Conservation (phyloP, 37 sponge, comb jelly and placozoan species). For the Cliona cf. orientalis region DNA sequence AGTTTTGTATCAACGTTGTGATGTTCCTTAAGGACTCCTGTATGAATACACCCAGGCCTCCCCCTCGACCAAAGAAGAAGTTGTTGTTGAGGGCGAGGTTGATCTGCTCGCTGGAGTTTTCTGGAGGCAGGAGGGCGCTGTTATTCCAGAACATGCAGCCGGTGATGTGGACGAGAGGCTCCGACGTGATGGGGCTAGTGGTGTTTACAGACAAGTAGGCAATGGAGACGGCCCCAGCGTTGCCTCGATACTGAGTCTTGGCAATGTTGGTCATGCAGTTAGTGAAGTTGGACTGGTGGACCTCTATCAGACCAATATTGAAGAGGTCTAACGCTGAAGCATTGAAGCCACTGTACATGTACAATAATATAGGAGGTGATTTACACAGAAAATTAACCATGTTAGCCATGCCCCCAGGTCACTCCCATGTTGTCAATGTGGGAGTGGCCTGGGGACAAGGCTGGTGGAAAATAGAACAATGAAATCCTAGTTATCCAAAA, state of each 20-base stretch:
- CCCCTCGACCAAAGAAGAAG: conserved; percentile 58
- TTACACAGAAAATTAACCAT: background rate
- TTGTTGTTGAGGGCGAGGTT: conserved; percentile 21
- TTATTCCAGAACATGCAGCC: conserved; percentile 21
- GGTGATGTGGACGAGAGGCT: background rate
- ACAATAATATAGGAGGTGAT: background rate
- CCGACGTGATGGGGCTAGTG: background rate
- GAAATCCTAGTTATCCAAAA: too few species aligned
- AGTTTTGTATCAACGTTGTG: conserved; percentile 3
- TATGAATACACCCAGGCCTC: conserved; percentile 45
- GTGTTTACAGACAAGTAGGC: conserved; percentile 18
- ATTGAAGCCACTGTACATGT: conserved; percentile 23
- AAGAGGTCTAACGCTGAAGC: conserved; percentile 41
- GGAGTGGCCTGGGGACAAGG: too few species aligned
- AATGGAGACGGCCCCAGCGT: conserved; percentile 50
- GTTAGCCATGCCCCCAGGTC: too few species aligned
- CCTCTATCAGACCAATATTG: conserved; percentile 10
- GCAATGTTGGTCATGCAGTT: conserved; percentile 8
- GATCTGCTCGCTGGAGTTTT: background rate
- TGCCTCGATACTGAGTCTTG: conserved; percentile 26
- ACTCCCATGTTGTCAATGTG: too few species aligned
- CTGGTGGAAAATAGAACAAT: too few species aligned
- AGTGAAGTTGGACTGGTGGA: conserved; percentile 7
- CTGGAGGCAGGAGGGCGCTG: background rate
- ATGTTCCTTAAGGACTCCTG: conserved; percentile 3